These are phyloP conservation scores for Euura saliciscinereae DNA, from an alignment of 1,140 invertebrate species.

Conservation along the genomic window DNA sequence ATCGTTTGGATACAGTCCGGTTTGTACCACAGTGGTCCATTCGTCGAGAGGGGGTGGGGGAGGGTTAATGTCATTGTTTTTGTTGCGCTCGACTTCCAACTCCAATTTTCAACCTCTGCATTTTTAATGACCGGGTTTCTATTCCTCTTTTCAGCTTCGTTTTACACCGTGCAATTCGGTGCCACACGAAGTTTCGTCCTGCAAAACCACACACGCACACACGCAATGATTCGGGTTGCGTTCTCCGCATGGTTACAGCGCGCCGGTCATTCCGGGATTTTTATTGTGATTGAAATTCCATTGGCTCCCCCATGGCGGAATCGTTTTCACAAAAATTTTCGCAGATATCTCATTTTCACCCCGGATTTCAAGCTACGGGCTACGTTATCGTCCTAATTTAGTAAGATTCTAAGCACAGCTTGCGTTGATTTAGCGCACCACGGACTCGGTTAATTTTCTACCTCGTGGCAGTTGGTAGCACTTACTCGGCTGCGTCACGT, in stretches of 20 bases:
- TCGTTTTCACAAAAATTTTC: too few species aligned
- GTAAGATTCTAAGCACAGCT: constrained; percentile 5
- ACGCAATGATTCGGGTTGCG: too few species aligned
- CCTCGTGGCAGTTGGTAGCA: neutral
- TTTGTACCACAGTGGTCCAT: neutral
- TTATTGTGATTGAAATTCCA: too few species aligned
- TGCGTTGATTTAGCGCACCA: constrained; percentile 5
- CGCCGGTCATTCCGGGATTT: too few species aligned
- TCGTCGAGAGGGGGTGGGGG: neutral
- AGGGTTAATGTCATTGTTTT: neutral
- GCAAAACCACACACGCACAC: too few species aligned
- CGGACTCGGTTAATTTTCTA: constrained; percentile 5
- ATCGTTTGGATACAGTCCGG: neutral
- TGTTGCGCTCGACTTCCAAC: constrained; percentile 6
- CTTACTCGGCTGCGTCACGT: neutral
- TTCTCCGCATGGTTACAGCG: too few species aligned
- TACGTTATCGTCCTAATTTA: neutral
- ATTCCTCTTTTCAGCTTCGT: too few species aligned
- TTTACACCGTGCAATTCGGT: too few species aligned
- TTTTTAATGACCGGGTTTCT: neutral
- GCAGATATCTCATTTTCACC: too few species aligned
- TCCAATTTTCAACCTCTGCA: constrained; percentile 1
- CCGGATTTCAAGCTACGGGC: neutral
- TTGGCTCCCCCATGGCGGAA: too few species aligned
- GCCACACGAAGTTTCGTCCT: too few species aligned